Conservation (phyloP, 2,113 vertebrate genomes). For the Myrmophylax atrothorax region DNA sequence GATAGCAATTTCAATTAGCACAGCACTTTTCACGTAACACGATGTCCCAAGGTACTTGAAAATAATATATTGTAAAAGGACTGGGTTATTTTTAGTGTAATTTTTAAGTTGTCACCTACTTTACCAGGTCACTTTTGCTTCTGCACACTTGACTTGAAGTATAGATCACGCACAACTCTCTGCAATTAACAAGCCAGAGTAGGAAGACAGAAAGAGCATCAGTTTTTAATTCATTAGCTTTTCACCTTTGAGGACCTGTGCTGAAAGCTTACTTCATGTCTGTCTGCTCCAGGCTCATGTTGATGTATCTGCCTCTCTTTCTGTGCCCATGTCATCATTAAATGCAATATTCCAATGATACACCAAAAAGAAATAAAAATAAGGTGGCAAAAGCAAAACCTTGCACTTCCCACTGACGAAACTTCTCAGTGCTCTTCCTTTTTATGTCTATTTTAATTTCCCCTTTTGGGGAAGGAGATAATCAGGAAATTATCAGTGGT, state of each 20-base stretch:
- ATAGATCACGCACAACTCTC: conserved; percentile 3
- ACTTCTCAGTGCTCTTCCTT: not conserved
- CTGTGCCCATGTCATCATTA: not conserved
- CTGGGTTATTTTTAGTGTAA: not conserved
- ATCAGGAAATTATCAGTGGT: not conserved
- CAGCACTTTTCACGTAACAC: not conserved
- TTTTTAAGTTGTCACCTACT: conserved; percentile 24
- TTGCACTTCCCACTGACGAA: not conserved
- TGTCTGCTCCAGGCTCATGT: not conserved
- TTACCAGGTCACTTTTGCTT: conserved; percentile 16
- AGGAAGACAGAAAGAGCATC: not conserved
- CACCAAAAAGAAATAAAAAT: not conserved
- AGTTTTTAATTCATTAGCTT: conserved; percentile 33
- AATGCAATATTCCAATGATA: not conserved
- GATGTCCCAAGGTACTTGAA: not conserved
- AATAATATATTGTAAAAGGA: conserved; percentile 26
- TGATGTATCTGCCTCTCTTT: not conserved
- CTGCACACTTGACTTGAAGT: not conserved
- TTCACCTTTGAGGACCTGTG: not conserved
- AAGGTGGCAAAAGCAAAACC: not conserved
- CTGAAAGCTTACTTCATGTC: conserved; percentile 45
- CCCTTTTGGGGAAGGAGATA: not conserved
- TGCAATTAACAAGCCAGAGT: conserved; percentile 25
- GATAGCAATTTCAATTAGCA: conserved; percentile 34
- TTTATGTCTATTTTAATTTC: not conserved